These are phyloP conservation scores for Epicauta chinensis DNA, from an alignment of 1,140 invertebrate genomes.

Conservation along the genomic window DNA sequence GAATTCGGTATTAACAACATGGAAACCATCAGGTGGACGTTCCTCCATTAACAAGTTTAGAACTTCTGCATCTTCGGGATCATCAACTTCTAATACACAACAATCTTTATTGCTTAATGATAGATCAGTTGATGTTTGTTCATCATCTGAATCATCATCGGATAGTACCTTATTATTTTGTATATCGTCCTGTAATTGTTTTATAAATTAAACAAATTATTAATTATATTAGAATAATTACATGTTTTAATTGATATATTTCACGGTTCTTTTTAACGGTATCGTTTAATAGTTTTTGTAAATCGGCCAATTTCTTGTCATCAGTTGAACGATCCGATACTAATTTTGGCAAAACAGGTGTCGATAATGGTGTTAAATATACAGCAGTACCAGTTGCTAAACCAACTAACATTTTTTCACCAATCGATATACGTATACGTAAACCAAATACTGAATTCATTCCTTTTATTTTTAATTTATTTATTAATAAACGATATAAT, in stretches of 20 bases:
- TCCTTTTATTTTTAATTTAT: slow-evolving; percentile 86
- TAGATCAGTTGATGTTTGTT: slow-evolving; percentile 68
- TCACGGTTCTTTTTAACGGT: slow-evolving; percentile 64
- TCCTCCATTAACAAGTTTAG: slow-evolving; percentile 72
- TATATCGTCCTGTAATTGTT: slow-evolving; percentile 28
- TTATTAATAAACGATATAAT: slow-evolving; percentile 82
- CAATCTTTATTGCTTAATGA: slow-evolving; percentile 75
- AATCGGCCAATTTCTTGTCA: slow-evolving; percentile 54
- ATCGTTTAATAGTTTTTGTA: slow-evolving; percentile 59
- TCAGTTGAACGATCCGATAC: slow-evolving; percentile 57
- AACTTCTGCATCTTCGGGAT: slow-evolving; percentile 78
- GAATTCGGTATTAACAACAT: slow-evolving; percentile 77
- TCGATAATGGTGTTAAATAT: slow-evolving; percentile 67
- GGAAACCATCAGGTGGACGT: slow-evolving; percentile 69
- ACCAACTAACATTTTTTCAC: slow-evolving; percentile 79
- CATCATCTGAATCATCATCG: slow-evolving; percentile 69
- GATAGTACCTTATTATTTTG: slow-evolving; percentile 29
- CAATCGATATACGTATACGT: slow-evolving; percentile 76
- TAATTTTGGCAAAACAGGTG: slow-evolving; percentile 59
- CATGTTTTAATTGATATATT: slow-evolving; percentile 54
- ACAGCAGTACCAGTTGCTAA: slow-evolving; percentile 84
- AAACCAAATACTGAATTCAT: slow-evolving; percentile 91
- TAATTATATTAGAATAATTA: slow-evolving; percentile 22
- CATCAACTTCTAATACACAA: slow-evolving; percentile 78
- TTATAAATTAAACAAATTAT: slow-evolving; percentile 4